Percentiles rank a stretch among this genome's conserved stretches.
These are phyloP conservation scores for Lordiphosa collinella DNA, from an alignment of 1,140 invertebrate species.

Conservation along the genomic window DNA sequence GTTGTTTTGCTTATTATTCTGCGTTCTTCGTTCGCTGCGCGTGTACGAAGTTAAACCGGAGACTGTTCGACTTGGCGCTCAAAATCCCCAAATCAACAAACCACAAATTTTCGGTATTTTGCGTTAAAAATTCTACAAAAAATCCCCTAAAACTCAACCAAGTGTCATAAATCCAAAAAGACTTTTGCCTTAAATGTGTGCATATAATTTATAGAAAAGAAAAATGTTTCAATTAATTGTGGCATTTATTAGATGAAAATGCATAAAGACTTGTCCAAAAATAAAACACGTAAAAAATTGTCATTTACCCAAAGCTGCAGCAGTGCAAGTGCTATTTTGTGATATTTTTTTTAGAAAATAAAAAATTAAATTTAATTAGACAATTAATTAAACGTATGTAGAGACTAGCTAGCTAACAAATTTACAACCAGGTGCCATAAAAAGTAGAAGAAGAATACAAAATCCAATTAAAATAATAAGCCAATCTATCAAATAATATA, in stretches of 20 bases:
- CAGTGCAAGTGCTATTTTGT: slow-evolving; percentile 48
- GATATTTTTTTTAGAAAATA: slow-evolving; percentile 41
- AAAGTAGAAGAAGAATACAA: too few relatives aligned
- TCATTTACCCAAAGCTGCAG: slow-evolving; percentile 22
- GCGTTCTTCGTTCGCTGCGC: slow-evolving; percentile 52
- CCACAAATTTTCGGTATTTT: slow-evolving; percentile 1
- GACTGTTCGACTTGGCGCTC: slow-evolving; percentile 62
- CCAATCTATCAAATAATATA: slow-evolving; percentile 14
- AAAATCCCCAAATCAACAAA: slow-evolving; percentile 32
- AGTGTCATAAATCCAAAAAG: slow-evolving; percentile 39
- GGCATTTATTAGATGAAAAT: slow-evolving; percentile 71
- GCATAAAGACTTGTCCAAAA: slow-evolving; percentile 76
- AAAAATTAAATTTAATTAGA: slow-evolving; percentile 11
- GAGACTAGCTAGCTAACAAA: slow-evolving; percentile 48
- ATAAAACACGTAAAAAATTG: slow-evolving; percentile 77
- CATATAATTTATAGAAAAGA: slow-evolving; percentile 6
- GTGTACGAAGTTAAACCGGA: slow-evolving; percentile 29
- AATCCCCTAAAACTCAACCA: slow-evolving; percentile 18
- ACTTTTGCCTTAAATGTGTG: slow-evolving; percentile 14
- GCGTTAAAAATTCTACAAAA: slow-evolving; percentile 15
- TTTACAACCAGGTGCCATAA: slow-evolving; percentile 57
- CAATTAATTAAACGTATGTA: slow-evolving; percentile 25
- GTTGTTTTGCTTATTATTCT: slow-evolving; percentile 57
- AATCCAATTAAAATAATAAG: slow-evolving; percentile 16
- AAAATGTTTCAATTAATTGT: slow-evolving; percentile 48